phyloP scores from a whole-genome alignment of 2,113 vertebrate species.

The Megaceryle torquata region DNA sequence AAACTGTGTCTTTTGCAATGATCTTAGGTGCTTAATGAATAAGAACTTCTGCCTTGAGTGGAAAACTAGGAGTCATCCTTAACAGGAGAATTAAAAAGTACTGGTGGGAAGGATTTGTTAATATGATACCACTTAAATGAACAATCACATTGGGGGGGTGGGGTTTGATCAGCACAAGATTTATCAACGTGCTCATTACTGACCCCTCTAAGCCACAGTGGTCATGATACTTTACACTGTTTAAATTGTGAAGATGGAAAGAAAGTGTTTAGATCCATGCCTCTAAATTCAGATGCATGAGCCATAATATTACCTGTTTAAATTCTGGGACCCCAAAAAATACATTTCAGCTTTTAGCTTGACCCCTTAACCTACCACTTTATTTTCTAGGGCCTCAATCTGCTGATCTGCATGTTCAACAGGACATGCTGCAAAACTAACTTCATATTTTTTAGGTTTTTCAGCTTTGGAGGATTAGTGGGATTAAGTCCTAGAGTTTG shows the following conservation, averaged over 20 bases:
- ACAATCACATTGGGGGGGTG: too few species aligned
- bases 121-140: neutral
- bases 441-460: neutral
- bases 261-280: neutral
- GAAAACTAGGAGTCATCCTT: neutral
- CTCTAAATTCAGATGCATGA: neutral
- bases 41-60: neutral
- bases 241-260: neutral
- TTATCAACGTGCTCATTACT: too few species aligned
- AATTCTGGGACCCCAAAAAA: neutral
- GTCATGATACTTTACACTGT: neutral
- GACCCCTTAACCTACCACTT: neutral
- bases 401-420: neutral
- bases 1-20: neutral
- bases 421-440: neutral
- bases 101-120: neutral
- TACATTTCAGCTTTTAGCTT: neutral
- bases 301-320: neutral
- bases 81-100: neutral
- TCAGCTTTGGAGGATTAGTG: constrained; percentile 1
- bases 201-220: neutral
- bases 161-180: rapidly evolving
- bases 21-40: neutral
- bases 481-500: constrained; percentile 20
- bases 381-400: neutral